These are phyloP conservation scores for Elephas maximus DNA, from an alignment of 2,113 vertebrate species.

Conservation along the genomic window DNA sequence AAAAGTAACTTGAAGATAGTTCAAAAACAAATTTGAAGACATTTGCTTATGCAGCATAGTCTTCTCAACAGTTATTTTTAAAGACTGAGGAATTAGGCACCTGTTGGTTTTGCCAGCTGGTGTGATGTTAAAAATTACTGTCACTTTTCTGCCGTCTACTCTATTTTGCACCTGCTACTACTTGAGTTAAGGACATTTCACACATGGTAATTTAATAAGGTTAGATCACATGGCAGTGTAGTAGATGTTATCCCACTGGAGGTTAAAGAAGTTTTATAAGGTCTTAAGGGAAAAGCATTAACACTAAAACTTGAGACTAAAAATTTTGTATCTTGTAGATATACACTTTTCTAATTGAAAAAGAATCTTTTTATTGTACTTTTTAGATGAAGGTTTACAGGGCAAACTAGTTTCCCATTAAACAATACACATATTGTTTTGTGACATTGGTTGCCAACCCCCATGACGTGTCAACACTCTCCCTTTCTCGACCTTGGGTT, in stretches of 20 bases:
- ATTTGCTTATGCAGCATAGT: conserved; percentile 70
- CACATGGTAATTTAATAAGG: conserved; percentile 81
- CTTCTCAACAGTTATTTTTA: conserved; percentile 82
- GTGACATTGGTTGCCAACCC: too few relatives aligned
- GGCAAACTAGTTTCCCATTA: too few relatives aligned
- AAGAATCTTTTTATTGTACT: background rate
- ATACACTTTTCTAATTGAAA: conserved; percentile 58
- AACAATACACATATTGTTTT: too few relatives aligned
- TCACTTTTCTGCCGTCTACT: conserved; percentile 14
- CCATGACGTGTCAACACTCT: too few relatives aligned
- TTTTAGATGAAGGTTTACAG: too few relatives aligned
- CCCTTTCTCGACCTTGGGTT: too few relatives aligned
- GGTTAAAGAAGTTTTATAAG: conserved; percentile 64
- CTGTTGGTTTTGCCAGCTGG: conserved; percentile 82
- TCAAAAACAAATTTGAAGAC: conserved; percentile 67
- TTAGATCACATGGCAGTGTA: conserved; percentile 54
- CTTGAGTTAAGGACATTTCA: conserved; percentile 68
- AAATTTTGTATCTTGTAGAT: background rate
- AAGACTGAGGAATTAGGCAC: conserved; percentile 80
- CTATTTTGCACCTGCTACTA: conserved; percentile 79
- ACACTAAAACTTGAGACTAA: conserved; percentile 50
- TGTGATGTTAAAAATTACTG: conserved; percentile 76
- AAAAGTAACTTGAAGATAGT: conserved; percentile 65
- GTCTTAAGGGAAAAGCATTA: conserved; percentile 53
- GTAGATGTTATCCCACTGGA: background rate